Conservation (phyloP, 2,113 vertebrate species). For the Bettongia penicillata region DNA sequence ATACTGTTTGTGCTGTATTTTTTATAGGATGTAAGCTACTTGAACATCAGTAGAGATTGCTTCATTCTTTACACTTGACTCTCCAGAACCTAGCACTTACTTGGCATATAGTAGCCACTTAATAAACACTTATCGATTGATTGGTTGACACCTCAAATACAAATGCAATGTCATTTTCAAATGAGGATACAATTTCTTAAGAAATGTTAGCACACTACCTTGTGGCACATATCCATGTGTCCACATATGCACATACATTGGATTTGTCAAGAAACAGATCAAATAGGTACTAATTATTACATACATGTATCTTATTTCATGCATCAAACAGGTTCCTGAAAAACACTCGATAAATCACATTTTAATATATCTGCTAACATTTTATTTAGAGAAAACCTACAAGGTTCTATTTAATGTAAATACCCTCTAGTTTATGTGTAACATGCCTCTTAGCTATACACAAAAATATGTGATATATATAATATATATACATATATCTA, state of each 20-base stretch:
- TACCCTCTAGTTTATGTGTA: neutral
- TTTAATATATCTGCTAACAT: neutral
- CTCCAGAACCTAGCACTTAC: neutral
- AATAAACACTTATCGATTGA: neutral
- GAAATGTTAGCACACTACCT: neutral
- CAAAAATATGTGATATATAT: neutral
- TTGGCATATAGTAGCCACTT: neutral
- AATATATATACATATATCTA: neutral
- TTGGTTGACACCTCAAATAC: neutral
- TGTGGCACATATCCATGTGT: neutral
- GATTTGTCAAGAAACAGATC: neutral
- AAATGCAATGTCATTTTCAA: neutral
- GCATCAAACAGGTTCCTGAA: neutral
- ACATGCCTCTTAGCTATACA: neutral
- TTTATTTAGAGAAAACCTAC: neutral
- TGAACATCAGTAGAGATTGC: neutral
- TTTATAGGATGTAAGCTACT: neutral
- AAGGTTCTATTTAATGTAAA: neutral
- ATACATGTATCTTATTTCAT: neutral
- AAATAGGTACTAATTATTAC: neutral
- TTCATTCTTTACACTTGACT: neutral
- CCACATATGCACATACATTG: neutral
- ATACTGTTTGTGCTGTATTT: too few species aligned
- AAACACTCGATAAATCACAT: neutral
- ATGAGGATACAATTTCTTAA: neutral